These are phyloP conservation scores for Rutpela maculata DNA, from an alignment of 2,888 invertebrate species.

Conservation along the genomic window DNA sequence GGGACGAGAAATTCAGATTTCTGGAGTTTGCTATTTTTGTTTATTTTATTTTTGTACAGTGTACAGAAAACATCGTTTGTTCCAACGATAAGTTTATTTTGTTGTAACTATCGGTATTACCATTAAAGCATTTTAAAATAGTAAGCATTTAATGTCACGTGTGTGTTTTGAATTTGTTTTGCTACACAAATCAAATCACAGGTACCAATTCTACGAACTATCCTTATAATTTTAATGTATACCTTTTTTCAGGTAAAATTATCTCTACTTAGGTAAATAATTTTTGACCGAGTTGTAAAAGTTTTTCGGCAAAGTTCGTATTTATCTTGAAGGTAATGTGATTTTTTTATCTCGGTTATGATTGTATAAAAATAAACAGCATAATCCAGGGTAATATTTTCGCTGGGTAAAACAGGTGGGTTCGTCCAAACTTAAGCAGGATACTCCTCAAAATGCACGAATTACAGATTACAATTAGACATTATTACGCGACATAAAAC, in stretches of 20 bases:
- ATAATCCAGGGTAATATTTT: neutral
- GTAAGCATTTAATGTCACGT: no score
- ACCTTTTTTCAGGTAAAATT: no score
- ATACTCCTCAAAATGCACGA: conserved; percentile 18
- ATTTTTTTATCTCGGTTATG: neutral
- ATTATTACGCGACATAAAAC: conserved; percentile 57
- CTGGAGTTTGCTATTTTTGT: no score
- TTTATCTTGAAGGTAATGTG: neutral
- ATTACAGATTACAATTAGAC: conserved; percentile 5
- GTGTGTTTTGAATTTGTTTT: no score
- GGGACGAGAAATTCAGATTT: conserved; percentile 7
- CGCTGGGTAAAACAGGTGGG: neutral
- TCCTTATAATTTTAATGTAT: no score
- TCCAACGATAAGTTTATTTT: neutral
- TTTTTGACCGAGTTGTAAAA: no score
- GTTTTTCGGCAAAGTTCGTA: no score
- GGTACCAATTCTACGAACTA: no score
- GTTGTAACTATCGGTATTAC: neutral
- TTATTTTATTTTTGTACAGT: no score
- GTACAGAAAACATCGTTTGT: neutral
- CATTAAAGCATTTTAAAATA: no score
- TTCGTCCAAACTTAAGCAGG: neutral
- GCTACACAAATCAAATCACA: no score
- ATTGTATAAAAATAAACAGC: neutral
- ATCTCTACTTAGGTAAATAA: no score